These are phyloP conservation scores for Plebejus melissa DNA, from an alignment of 2,888 invertebrate species.

Conservation along the genomic window DNA sequence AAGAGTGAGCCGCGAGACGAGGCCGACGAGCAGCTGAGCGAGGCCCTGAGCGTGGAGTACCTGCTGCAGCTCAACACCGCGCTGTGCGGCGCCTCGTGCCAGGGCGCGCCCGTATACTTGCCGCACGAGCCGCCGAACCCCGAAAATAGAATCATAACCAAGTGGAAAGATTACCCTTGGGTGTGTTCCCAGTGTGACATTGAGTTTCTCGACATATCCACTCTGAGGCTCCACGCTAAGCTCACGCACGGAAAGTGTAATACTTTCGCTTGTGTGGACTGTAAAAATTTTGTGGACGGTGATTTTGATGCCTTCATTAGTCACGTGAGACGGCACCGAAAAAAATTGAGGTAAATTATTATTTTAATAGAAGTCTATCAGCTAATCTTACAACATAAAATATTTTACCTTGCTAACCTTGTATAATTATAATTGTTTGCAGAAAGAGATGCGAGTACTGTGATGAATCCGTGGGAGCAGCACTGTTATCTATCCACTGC, in stretches of 20 bases:
- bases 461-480: conserved; percentile 44
- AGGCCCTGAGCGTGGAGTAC: conserved; percentile 55
- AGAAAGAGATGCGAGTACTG: conserved; percentile 52
- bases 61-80: conserved; percentile 45
- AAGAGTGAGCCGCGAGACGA: conserved; percentile 62
- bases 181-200: conserved; percentile 61
- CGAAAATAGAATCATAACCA: conserved; percentile 46
- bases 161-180: conserved; percentile 70
- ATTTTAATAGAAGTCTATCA: neutral
- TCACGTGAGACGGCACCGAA: conserved; percentile 82
- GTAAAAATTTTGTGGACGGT: conserved; percentile 75
- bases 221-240: conserved; percentile 80
- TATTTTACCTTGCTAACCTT: neutral
- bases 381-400: neutral
- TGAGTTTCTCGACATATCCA: conserved; percentile 58
- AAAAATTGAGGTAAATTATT: conserved; percentile 70
- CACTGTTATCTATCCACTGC: conserved; percentile 45
- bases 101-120: conserved; percentile 55
- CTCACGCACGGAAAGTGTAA: conserved; percentile 81
- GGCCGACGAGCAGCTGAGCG: conserved; percentile 37
- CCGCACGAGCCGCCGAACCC: conserved; percentile 52
- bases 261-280: conserved; percentile 83
- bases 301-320: conserved; percentile 82
- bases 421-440: conserved; percentile 33
- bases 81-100: conserved; percentile 39